Conservation (phyloP, 2,113 vertebrate species). For the Dromiciops gliroides region DNA sequence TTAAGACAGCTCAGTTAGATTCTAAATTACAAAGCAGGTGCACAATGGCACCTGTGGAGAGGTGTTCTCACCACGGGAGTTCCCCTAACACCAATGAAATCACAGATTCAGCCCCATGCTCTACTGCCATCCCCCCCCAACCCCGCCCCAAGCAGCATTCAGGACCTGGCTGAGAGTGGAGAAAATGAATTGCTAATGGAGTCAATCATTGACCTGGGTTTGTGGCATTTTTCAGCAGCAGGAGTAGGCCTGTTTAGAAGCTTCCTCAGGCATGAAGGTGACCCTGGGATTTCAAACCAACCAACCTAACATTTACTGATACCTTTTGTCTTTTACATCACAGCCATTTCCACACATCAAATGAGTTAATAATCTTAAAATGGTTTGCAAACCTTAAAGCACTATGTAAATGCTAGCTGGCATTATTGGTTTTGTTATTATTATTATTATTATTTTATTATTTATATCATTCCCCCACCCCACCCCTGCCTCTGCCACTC, state of each 20-base stretch:
- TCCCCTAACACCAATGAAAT: neutral
- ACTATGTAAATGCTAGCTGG: neutral
- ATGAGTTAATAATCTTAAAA: neutral
- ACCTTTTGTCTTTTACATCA: neutral
- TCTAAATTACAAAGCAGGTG: neutral
- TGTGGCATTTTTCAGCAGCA: neutral
- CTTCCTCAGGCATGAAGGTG: neutral
- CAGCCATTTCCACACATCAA: neutral
- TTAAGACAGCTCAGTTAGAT: neutral
- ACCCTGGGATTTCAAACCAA: neutral
- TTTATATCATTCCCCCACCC: neutral
- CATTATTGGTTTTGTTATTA: no score
- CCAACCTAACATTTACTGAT: neutral
- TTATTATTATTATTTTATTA: no score
- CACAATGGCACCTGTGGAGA: neutral
- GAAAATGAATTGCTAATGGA: no score
- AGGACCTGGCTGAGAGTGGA: neutral
- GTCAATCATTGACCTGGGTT: neutral
- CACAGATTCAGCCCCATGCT: neutral
- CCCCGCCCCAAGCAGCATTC: neutral
- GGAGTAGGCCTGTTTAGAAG: neutral
- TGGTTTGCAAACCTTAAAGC: neutral
- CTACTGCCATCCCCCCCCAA: neutral
- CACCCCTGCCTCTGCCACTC: no score
- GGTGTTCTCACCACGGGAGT: neutral